Percentiles rank a stretch among this genome's conserved stretches.
Evolutionary conservation across 2,888 invertebrate species (phyloP).

Genomic region (Zonitis immaculata): DNA sequence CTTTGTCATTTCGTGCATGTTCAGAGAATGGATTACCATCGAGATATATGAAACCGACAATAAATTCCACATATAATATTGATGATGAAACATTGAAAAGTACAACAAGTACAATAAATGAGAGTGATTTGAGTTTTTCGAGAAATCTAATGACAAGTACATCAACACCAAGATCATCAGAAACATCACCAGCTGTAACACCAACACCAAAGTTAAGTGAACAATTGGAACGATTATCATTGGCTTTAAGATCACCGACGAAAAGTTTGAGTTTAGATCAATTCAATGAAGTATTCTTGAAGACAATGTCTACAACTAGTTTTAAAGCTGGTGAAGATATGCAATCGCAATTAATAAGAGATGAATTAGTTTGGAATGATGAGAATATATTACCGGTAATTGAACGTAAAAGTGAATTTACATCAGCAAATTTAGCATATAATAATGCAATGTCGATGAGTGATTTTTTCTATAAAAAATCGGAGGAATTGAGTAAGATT

Average conservation of each 20-base stretch:
- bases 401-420: constrained; percentile 16
- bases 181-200: neutral
- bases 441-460: constrained; percentile 45
- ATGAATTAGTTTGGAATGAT: constrained; percentile 48
- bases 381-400: constrained; percentile 33
- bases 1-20: neutral
- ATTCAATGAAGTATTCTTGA: constrained; percentile 30
- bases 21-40: constrained; percentile 34
- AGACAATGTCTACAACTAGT: constrained; percentile 24
- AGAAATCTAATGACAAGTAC: constrained; percentile 35
- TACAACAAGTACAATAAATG: constrained; percentile 38
- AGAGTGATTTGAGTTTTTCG: constrained; percentile 36
- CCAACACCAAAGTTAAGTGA: constrained; percentile 14
- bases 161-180: constrained; percentile 34
- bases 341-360: constrained; percentile 43
- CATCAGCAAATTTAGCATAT: constrained; percentile 1
- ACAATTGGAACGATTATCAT: constrained; percentile 29
- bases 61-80: constrained; percentile 13
- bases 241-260: neutral
- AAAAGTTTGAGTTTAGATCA: constrained; percentile 29
- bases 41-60: constrained; percentile 30
- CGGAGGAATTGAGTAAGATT: constrained; percentile 43
- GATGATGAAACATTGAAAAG: neutral
- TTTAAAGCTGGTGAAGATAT: constrained; percentile 44
- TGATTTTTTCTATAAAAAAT: constrained; percentile 49